Evolutionary conservation across 2,888 invertebrate species (phyloP).

Genomic region (Plemyria rubiginata): DNA sequence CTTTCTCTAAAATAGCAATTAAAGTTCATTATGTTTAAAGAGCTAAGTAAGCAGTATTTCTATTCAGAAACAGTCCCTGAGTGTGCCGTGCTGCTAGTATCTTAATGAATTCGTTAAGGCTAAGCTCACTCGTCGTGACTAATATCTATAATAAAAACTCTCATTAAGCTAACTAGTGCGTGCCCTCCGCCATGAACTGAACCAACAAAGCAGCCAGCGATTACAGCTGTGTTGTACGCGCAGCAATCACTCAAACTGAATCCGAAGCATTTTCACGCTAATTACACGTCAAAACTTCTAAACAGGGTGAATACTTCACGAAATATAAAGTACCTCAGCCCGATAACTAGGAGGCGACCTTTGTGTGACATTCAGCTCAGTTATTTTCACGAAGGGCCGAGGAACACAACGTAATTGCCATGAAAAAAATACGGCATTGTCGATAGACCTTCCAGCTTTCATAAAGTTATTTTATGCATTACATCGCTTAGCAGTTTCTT

Average conservation of each 20-base stretch:
- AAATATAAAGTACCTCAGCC: conserved; percentile 11
- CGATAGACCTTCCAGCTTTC: neutral
- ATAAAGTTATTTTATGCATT: neutral
- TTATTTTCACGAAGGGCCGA: conserved; percentile 15
- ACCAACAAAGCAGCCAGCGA: conserved; percentile 8
- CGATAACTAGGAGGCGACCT: conserved; percentile 19
- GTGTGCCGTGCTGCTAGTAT: too few relatives aligned
- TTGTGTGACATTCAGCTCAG: conserved; percentile 21
- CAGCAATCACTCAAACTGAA: conserved; percentile 20
- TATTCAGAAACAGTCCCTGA: too few relatives aligned
- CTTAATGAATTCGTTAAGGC: too few relatives aligned
- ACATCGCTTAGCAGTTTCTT: too few relatives aligned
- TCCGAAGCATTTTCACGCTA: conserved; percentile 25
- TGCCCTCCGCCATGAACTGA: conserved; percentile 13
- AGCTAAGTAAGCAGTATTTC: too few relatives aligned
- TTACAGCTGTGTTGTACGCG: conserved; percentile 10
- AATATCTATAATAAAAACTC: neutral
- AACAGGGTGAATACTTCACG: conserved; percentile 22
- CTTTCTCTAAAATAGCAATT: too few relatives aligned
- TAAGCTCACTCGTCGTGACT: too few relatives aligned
- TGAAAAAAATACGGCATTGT: conserved; percentile 3
- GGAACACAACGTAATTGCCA: conserved; percentile 8
- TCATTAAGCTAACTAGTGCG: conserved; percentile 17
- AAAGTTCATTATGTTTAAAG: too few relatives aligned
- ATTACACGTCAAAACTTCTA: conserved; percentile 27